Conservation (phyloP, 2,797 vertebrate species). For the Chrysocyon brachyurus region DNA sequence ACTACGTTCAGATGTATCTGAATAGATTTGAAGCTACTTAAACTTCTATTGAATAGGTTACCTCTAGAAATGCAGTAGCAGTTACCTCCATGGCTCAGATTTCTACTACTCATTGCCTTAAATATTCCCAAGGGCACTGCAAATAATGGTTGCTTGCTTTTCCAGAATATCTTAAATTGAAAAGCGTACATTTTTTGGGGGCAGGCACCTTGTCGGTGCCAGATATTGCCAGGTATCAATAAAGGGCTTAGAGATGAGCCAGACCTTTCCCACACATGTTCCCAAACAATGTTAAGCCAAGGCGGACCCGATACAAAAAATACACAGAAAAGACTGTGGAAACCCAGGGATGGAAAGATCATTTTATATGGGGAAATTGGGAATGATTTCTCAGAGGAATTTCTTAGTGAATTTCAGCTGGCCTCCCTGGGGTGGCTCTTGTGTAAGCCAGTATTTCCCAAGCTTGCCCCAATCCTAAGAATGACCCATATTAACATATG, state of each 20-base stretch:
- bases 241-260: not conserved
- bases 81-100: not conserved
- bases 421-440: not conserved
- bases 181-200: not conserved
- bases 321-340: not conserved
- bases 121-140: not conserved
- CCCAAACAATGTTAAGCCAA: not conserved
- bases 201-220: not conserved
- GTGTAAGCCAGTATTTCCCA: not conserved
- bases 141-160: not conserved
- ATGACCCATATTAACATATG: slow-evolving; percentile 15
- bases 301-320: not conserved
- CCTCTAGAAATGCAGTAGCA: not conserved
- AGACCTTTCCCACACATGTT: not conserved
- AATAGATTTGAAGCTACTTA: not conserved
- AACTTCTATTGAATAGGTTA: not conserved
- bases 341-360: not conserved
- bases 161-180: slow-evolving; percentile 29
- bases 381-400: not conserved
- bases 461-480: not conserved
- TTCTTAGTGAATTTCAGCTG: not conserved
- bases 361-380: not conserved
- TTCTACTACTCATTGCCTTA: not conserved
- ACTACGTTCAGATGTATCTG: not conserved
- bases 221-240: not conserved